Evolutionary conservation across 2,888 invertebrate genomes (phyloP), one percentile per base, ranked within the genome.

Genomic region (Napeogenes inachia): DNA sequence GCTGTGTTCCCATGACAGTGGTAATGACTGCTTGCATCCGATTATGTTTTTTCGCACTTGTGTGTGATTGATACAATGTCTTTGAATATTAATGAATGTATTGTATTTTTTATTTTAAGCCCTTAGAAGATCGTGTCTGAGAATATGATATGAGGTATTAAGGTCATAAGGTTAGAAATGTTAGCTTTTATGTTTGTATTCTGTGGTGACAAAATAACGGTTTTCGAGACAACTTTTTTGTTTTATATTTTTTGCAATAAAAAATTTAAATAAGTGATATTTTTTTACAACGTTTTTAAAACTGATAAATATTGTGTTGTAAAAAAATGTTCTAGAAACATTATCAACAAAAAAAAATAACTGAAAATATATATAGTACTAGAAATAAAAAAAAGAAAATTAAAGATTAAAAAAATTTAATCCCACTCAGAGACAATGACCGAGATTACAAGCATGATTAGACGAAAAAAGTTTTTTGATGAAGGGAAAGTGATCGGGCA

Each of bases 21-120:
- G 84, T 90, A 90, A 89, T 90, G 89, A 89, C 74, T 73, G 66
- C 69, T 74, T 79, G 88, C 88, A 89, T 89, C 75, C 72, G 78
- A 89, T 89, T 87, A 86, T 78, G 73, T 83, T 88, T 84, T 77
- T 86, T 84, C 81, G 75, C 85, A 86, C 84, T 85, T 83, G 83
- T 78, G 74, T 69, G 82, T 86, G 88, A 88, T 89, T 89, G 89
- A 89, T 89, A 89, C 81, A 88, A 89, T 88, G 78, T 80, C 77
- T 82, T 84, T 89, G 88, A 88, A 89, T 89, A 88, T 87, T 86
- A 84, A 88, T 82, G 73, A 46, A 80, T 79, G 83, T 80, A 85
- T 86, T 84, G 85, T 85, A 77, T 73, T 69, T 75, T 75, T 71
- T 78, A 79, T 79, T 77, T 75, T 77, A 60, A 70, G 67, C 57